A percentile compares a stretch with the other conserved stretches of the same genome.
Conservation (phyloP, 2,888 invertebrate species). For the Ormyrus labotus region DNA sequence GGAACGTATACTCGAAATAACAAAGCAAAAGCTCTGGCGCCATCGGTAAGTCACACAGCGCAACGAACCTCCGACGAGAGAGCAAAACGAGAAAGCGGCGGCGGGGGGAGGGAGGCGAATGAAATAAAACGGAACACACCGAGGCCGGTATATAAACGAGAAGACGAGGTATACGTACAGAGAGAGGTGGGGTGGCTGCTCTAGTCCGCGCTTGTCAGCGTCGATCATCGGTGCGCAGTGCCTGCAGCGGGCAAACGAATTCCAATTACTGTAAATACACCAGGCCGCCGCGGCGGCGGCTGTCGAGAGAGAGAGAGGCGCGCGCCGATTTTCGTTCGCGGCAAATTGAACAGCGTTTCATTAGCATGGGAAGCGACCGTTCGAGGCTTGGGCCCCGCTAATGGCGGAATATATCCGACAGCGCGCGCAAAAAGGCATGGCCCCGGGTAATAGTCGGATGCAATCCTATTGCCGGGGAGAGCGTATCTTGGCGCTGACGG, state of each 20-base stretch:
- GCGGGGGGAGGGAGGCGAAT: too few species aligned
- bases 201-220: constrained; percentile 54
- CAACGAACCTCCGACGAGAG: constrained; percentile 10
- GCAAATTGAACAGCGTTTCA: constrained; percentile 31
- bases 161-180: too few species aligned
- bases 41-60: constrained; percentile 57
- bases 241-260: constrained; percentile 53
- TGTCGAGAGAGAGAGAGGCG: neutral
- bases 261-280: constrained; percentile 58
- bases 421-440: too few species aligned
- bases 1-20: neutral
- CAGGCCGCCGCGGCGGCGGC: constrained; percentile 48
- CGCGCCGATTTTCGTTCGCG: constrained; percentile 23
- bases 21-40: constrained; percentile 34
- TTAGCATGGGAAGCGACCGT: constrained; percentile 23
- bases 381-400: neutral
- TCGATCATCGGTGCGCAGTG: constrained; percentile 52
- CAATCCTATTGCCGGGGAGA: neutral
- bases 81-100: neutral
- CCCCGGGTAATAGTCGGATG: neutral
- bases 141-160: neutral
- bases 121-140: too few species aligned
- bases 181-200: too few species aligned
- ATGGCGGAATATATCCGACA: too few species aligned
- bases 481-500: constrained; percentile 19